Evolutionary conservation across 30 jellyfish, hydroid and myxozoan species (phyloP).

Genomic region (Aurelia aurita complex sp. Pacific): DNA sequence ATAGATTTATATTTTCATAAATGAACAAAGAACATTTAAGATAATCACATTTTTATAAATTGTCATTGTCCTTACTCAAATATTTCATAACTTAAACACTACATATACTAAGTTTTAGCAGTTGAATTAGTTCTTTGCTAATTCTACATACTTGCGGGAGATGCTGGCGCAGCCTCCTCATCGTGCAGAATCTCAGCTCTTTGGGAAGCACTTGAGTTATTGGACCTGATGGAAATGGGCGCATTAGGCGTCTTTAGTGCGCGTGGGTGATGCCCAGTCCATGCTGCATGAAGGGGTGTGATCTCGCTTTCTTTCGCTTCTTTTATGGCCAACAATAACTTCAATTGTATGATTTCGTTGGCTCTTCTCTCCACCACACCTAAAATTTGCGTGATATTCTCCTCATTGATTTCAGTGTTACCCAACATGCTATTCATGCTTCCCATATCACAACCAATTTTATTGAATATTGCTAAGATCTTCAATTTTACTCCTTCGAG

Average conservation of each 20-base stretch:
- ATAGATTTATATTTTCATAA: too few species aligned
- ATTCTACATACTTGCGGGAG: background rate
- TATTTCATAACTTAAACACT: too few species aligned
- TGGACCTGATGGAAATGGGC: slow-evolving; percentile 20
- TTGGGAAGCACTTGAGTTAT: slow-evolving; percentile 31
- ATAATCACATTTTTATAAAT: too few species aligned
- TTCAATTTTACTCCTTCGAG: slow-evolving; percentile 21
- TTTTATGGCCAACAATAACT: slow-evolving; percentile 57
- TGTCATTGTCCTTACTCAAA: too few species aligned
- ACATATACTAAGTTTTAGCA: background rate
- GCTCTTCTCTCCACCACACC: slow-evolving; percentile 86
- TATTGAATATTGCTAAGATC: slow-evolving; percentile 30
- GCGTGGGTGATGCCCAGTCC: slow-evolving; percentile 30
- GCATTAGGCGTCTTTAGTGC: background rate
- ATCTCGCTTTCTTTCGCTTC: slow-evolving; percentile 59
- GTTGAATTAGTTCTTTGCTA: background rate
- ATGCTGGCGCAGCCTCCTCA: slow-evolving; percentile 31
- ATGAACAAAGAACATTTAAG: too few species aligned
- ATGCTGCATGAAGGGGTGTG: slow-evolving; percentile 34
- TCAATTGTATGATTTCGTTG: slow-evolving; percentile 70
- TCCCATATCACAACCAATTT: background rate
- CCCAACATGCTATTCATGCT: slow-evolving; percentile 39
- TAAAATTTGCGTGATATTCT: slow-evolving; percentile 67
- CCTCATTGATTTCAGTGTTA: slow-evolving; percentile 70
- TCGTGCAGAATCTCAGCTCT: slow-evolving; percentile 40